These are phyloP conservation scores for Tupaia tana DNA, from an alignment of 2,113 vertebrate species.

Conservation along the genomic window DNA sequence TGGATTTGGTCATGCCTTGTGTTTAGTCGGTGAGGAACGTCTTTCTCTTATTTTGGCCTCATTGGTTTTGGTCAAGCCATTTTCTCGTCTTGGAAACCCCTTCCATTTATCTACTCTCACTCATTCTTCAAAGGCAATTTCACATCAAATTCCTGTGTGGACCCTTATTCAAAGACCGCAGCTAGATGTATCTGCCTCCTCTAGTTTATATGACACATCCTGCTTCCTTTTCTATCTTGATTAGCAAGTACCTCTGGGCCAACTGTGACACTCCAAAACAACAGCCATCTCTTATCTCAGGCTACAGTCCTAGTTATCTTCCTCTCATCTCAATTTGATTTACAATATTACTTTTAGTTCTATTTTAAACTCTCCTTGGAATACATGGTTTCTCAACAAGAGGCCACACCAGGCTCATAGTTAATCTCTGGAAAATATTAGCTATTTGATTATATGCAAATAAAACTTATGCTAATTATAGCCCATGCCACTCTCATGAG, in stretches of 20 bases:
- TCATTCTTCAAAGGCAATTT: conserved; percentile 30
- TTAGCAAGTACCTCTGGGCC: not conserved
- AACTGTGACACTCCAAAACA: too few relatives aligned
- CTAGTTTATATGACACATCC: not conserved
- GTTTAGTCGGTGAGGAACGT: not conserved
- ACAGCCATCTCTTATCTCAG: not conserved
- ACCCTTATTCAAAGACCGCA: not conserved
- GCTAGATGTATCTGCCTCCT: not conserved
- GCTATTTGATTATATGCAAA: conserved; percentile 32
- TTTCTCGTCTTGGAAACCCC: not conserved
- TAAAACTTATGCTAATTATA: not conserved
- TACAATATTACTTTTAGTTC: not conserved
- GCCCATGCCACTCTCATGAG: not conserved
- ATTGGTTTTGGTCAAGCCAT: not conserved
- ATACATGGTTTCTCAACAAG: not conserved
- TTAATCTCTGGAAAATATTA: conserved; percentile 17
- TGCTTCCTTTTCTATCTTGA: not conserved
- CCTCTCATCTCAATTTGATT: not conserved
- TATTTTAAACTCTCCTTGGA: not conserved
- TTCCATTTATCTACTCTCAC: not conserved
- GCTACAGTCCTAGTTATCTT: not conserved
- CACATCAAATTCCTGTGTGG: not conserved
- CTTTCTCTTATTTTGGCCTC: not conserved
- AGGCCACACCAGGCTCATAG: not conserved
- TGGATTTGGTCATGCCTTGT: not conserved